Conservation (phyloP, 2,113 vertebrate species). For the Pontoporia blainvillei region DNA sequence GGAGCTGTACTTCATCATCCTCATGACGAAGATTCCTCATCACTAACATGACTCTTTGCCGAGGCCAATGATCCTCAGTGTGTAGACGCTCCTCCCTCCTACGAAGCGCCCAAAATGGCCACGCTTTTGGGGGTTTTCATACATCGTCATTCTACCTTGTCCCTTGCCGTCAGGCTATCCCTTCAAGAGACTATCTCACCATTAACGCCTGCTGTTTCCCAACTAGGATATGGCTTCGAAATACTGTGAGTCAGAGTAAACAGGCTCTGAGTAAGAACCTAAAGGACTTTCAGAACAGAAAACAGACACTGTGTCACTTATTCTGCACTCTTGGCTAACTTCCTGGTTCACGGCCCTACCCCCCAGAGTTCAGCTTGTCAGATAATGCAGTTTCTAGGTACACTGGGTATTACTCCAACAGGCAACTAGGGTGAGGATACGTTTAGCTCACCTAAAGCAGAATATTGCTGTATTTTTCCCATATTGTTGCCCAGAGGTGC, state of each 20-base stretch:
- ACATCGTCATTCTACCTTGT: neutral
- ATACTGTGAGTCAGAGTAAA: neutral
- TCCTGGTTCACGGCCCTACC: neutral
- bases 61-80: fast-evolving
- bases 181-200: neutral
- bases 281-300: neutral
- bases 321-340: neutral
- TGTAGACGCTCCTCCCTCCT: neutral
- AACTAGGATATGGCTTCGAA: neutral
- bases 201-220: neutral
- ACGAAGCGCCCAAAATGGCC: fast-evolving
- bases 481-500: neutral
- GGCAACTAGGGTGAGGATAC: neutral
- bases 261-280: neutral
- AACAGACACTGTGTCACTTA: neutral
- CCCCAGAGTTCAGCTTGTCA: neutral
- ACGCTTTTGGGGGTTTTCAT: fast-evolving
- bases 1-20: neutral
- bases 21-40: fast-evolving
- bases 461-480: slow-evolving; percentile 24
- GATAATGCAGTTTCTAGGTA: neutral
- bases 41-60: fast-evolving
- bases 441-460: neutral
- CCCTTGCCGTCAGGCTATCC: neutral
- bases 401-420: neutral